These are phyloP conservation scores for Sanderia malayensis DNA, from an alignment of 30 jellyfish, hydroid and myxozoan species.

Conservation along the genomic window DNA sequence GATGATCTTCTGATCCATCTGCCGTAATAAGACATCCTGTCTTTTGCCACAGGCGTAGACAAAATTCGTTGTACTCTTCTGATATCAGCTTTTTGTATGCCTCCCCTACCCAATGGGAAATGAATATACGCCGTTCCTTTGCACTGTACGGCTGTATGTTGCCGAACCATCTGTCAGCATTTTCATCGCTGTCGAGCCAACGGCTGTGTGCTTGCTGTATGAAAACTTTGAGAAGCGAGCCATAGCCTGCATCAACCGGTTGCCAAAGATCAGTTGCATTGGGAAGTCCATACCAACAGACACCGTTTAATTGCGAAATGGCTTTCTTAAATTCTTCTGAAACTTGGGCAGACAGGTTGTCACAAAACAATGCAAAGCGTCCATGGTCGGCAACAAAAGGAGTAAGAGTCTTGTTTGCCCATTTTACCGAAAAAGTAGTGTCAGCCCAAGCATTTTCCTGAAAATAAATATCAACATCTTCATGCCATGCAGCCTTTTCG, in stretches of 20 bases:
- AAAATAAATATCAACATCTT: conserved; percentile 46
- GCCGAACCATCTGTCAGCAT: conserved; percentile 12
- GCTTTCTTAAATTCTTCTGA: conserved; percentile 5
- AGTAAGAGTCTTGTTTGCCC: conserved; percentile 46
- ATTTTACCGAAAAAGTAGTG: conserved; percentile 36
- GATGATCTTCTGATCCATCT: neutral
- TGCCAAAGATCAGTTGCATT: conserved; percentile 27
- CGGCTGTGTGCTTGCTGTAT: neutral
- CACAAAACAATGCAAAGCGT: conserved; percentile 41
- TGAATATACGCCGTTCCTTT: neutral
- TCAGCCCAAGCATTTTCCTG: conserved; percentile 68
- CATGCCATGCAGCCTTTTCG: conserved; percentile 60
- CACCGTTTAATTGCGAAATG: neutral
- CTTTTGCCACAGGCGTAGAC: conserved; percentile 6
- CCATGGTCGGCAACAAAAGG: conserved; percentile 28
- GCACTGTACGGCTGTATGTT: neutral
- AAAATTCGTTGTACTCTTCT: neutral
- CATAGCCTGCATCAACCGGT: conserved; percentile 41
- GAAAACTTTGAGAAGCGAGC: neutral
- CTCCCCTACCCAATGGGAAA: conserved; percentile 7
- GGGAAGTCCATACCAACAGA: conserved; percentile 20
- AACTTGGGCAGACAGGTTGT: conserved; percentile 8
- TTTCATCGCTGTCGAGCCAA: conserved; percentile 23
- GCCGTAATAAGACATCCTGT: conserved; percentile 4
- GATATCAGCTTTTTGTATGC: conserved; percentile 2